Conservation (phyloP, 2,888 invertebrate species). For the Oxytorus armatus region DNA sequence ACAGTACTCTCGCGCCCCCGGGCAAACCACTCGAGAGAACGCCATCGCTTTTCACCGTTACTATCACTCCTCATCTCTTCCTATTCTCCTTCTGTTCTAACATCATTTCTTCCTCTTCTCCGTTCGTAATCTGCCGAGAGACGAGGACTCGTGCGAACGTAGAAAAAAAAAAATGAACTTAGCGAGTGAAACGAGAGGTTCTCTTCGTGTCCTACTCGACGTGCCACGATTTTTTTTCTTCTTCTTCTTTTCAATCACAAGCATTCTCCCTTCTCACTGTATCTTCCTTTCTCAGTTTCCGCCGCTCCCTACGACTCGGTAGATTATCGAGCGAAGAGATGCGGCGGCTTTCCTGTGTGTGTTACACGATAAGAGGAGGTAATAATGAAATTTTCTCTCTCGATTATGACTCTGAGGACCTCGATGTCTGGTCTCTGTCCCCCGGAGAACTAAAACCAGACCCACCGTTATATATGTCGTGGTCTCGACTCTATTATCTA, state of each 20-base stretch:
- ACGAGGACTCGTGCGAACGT: conserved; percentile 15
- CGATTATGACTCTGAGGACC: conserved; percentile 56
- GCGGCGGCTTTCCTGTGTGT: conserved; percentile 3
- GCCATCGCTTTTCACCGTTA: conserved; percentile 62
- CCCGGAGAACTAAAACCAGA: conserved; percentile 56
- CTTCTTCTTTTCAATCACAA: conserved; percentile 29
- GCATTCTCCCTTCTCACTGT: conserved; percentile 56
- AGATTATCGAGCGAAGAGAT: conserved; percentile 49
- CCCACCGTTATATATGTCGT: conserved; percentile 18
- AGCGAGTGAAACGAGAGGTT: conserved; percentile 36
- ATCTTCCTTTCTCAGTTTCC: conserved; percentile 37
- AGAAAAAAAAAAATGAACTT: not conserved
- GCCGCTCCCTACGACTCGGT: not conserved
- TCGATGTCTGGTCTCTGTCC: conserved; percentile 59
- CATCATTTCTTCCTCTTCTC: not conserved
- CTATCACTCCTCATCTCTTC: conserved; percentile 54
- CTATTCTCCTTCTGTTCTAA: conserved; percentile 46
- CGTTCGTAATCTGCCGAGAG: conserved; percentile 4
- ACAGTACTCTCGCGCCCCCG: conserved; percentile 47
- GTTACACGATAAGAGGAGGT: conserved; percentile 53
- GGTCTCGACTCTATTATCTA: conserved; percentile 52
- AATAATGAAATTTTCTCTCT: conserved; percentile 63
- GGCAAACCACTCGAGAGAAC: conserved; percentile 61
- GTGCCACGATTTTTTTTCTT: conserved; percentile 33
- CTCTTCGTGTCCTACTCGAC: conserved; percentile 40